A percentile compares a stretch with the other conserved stretches of the same genome.
phyloP scores from a whole-genome alignment of 2,797 vertebrate genomes.

The Gila robusta region DNA sequence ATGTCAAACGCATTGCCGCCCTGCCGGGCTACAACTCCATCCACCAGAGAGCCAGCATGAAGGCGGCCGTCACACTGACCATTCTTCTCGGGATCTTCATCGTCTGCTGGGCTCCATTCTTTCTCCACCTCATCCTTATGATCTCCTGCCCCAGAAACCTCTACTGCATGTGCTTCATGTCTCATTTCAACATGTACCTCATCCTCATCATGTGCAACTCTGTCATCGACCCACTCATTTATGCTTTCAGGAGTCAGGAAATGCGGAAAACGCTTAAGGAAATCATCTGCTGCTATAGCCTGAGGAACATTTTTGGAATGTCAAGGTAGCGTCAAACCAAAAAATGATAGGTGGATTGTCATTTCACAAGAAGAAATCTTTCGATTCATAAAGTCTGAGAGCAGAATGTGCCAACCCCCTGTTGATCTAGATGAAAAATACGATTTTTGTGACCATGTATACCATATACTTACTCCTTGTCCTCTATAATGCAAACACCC shows the following conservation, averaged over 20 bases:
- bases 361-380: neutral
- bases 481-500: neutral
- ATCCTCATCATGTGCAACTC: constrained; percentile 93
- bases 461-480: neutral
- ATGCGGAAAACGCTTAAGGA: constrained; percentile 90
- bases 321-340: constrained; percentile 39
- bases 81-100: constrained; percentile 89
- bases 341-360: neutral
- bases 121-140: constrained; percentile 88
- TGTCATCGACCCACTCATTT: constrained; percentile 88
- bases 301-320: constrained; percentile 74
- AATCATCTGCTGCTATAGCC: constrained; percentile 84
- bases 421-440: constrained; percentile 28
- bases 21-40: constrained; percentile 79
- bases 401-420: neutral
- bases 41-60: constrained; percentile 86
- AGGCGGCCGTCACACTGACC: constrained; percentile 87
- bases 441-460: neutral
- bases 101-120: constrained; percentile 90
- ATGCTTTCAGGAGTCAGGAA: constrained; percentile 89
- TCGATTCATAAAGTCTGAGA: neutral
- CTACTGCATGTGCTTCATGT: constrained; percentile 91
- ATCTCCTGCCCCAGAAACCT: constrained; percentile 89
- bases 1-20: constrained; percentile 86
- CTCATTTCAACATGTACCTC: constrained; percentile 90